phyloP scores from a whole-genome alignment of 2,888 invertebrate genomes.

The Tuberolachnus salignus region DNA sequence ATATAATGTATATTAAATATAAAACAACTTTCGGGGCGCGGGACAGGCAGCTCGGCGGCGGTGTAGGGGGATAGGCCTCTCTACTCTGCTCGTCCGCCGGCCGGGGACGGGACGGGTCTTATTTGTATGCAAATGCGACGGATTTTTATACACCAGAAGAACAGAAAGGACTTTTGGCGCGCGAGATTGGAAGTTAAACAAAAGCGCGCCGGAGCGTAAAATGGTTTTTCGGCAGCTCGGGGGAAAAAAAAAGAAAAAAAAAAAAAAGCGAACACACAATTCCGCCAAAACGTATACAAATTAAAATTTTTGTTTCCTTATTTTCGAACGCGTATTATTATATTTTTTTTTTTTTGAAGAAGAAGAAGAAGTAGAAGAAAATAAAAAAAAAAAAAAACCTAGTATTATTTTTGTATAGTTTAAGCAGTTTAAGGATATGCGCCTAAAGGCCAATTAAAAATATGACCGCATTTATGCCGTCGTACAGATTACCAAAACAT shows the following conservation, averaged over 20 bases:
- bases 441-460: too few species aligned
- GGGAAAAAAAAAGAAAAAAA: slow-evolving; percentile 4
- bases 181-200: slow-evolving; percentile 54
- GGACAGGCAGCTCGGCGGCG: background rate
- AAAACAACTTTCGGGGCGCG: slow-evolving; percentile 49
- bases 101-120: slow-evolving; percentile 36
- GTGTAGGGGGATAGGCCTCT: too few species aligned
- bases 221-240: slow-evolving; percentile 40
- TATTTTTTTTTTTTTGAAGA: too few species aligned
- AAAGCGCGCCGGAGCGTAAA: slow-evolving; percentile 53
- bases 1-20: slow-evolving; percentile 56
- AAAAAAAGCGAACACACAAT: slow-evolving; percentile 28
- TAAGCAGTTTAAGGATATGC: too few species aligned
- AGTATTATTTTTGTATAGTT: too few species aligned
- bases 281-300: slow-evolving; percentile 34
- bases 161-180: slow-evolving; percentile 52
- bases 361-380: too few species aligned
- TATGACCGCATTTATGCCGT: too few species aligned
- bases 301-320: slow-evolving; percentile 22
- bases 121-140: slow-evolving; percentile 56
- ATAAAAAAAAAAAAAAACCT: too few species aligned
- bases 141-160: slow-evolving; percentile 52
- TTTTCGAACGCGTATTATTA: background rate
- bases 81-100: too few species aligned
- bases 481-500: too few species aligned